A percentile compares a stretch with the other conserved stretches of the same genome.
Evolutionary conservation across 2,888 invertebrate species (phyloP).

Genomic region (Tortrix viridana): DNA sequence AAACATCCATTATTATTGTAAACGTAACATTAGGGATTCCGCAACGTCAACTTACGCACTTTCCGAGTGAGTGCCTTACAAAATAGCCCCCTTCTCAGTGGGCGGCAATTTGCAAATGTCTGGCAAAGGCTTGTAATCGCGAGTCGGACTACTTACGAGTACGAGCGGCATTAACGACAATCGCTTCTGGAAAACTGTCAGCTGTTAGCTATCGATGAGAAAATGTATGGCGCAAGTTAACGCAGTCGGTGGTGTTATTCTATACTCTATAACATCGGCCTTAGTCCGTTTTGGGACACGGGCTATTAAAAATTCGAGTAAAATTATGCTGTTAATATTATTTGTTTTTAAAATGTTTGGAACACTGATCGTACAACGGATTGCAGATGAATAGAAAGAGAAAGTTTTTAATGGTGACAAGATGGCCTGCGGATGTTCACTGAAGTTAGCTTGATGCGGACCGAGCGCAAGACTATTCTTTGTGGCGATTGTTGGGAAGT

Average conservation of each 20-base stretch:
- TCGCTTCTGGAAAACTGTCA: conserved; percentile 53
- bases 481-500: no score
- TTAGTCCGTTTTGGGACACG: no score
- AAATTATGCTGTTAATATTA: no score
- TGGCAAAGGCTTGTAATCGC: conserved; percentile 51
- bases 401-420: no score
- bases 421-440: no score
- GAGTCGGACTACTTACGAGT: conserved; percentile 40
- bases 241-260: neutral
- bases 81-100: conserved; percentile 42
- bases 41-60: conserved; percentile 32
- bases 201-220: conserved; percentile 44
- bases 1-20: conserved; percentile 9
- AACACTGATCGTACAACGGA: no score
- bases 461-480: no score
- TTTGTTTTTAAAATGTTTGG: no score
- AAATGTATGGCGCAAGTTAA: conserved; percentile 16
- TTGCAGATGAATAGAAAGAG: no score
- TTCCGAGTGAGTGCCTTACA: conserved; percentile 38
- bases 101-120: conserved; percentile 56
- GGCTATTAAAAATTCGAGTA: no score
- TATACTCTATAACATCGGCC: no score
- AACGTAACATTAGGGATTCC: conserved; percentile 24
- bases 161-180: conserved; percentile 43
- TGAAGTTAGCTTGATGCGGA: no score